These are phyloP conservation scores for Terrapene triunguis DNA, from an alignment of 2,113 vertebrate species.

Conservation along the genomic window DNA sequence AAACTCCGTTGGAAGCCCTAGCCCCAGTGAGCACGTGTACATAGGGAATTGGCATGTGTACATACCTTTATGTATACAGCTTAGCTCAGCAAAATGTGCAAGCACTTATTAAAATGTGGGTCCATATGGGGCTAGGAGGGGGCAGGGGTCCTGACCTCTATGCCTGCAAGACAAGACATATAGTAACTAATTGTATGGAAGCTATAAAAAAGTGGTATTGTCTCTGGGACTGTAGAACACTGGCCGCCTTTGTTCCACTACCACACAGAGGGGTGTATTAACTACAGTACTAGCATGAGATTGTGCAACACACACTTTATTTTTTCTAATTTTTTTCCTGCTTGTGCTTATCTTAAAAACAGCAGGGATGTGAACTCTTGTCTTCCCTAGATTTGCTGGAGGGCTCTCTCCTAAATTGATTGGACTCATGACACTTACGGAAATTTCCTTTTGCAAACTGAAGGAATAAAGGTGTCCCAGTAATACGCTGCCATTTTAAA, in stretches of 20 bases:
- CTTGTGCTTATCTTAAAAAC: neutral
- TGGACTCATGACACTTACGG: neutral
- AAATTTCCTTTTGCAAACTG: neutral
- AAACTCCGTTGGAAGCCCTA: neutral
- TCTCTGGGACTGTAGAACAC: neutral
- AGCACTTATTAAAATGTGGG: neutral
- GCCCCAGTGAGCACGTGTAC: neutral
- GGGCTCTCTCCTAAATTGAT: neutral
- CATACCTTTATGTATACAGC: neutral
- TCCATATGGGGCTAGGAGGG: neutral
- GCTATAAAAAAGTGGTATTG: neutral
- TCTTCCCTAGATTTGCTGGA: neutral
- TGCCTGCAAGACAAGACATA: accelerated
- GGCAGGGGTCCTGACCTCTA: neutral
- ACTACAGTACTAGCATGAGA: neutral
- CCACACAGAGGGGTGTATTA: neutral
- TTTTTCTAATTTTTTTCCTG: neutral
- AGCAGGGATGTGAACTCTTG: neutral
- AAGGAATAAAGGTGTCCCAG: neutral
- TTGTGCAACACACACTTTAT: neutral
- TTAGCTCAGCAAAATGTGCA: neutral
- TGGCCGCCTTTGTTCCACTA: neutral
- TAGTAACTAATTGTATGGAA: neutral
- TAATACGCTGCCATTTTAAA: neutral
- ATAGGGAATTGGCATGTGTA: too few species aligned